Evolutionary conservation across 2,888 invertebrate species (phyloP).

Genomic region (Metacarcinus magister): DNA sequence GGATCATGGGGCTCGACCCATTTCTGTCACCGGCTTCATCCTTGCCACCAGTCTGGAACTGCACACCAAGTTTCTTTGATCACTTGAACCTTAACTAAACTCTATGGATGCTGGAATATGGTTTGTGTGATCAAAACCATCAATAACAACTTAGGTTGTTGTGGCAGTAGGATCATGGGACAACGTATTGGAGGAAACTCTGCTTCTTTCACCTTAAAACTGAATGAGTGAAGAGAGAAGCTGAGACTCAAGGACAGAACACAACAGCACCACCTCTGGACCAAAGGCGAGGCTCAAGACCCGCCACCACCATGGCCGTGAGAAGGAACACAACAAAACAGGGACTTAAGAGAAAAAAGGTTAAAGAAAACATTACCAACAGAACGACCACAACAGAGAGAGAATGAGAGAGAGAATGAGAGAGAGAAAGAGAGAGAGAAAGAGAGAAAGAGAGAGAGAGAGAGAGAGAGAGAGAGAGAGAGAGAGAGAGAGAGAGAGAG

Average conservation of each 20-base stretch:
- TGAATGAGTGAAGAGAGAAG: conserved; percentile 84
- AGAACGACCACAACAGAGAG: neutral
- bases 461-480: conserved; percentile 36
- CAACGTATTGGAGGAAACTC: neutral
- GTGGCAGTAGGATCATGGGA: neutral
- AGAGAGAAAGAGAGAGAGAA: neutral
- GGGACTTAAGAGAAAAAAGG: neutral
- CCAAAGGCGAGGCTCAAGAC: neutral
- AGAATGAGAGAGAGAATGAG: conserved; percentile 31
- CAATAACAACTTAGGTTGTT: neutral
- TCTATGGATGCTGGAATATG: neutral
- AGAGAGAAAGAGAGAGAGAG: conserved; percentile 27
- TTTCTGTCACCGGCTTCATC: neutral
- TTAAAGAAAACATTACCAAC: neutral
- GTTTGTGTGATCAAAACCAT: conserved; percentile 1
- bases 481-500: neutral
- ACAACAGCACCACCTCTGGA: neutral
- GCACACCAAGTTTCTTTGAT: conserved; percentile 34
- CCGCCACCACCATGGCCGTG: neutral
- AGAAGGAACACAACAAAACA: neutral
- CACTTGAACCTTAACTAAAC: neutral
- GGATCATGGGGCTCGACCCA: neutral
- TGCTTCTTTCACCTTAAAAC: neutral
- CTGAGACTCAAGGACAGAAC: neutral
- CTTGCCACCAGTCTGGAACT: conserved; percentile 54